phyloP scores from a whole-genome alignment of 2,113 vertebrate species.

The Pithys albifrons region DNA sequence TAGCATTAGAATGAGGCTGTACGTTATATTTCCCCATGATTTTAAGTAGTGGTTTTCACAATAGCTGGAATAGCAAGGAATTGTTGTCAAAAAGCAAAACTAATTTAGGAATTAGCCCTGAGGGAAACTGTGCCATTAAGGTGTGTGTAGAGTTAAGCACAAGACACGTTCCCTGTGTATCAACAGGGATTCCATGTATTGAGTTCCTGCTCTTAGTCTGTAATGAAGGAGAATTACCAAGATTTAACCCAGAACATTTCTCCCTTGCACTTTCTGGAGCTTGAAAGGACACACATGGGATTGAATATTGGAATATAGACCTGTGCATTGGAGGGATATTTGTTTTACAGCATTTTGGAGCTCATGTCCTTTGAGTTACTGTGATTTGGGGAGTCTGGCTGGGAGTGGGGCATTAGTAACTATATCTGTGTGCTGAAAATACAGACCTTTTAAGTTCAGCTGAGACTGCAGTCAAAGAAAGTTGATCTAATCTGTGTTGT shows the following conservation, averaged over 20 bases:
- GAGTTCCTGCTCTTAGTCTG: not conserved
- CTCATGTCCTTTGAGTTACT: not conserved
- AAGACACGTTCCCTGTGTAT: not conserved
- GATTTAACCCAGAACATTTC: not conserved
- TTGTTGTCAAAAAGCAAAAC: slow-evolving; percentile 41
- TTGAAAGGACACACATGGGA: accelerated
- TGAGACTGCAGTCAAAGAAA: not conserved
- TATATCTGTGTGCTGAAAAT: not conserved
- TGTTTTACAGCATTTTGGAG: not conserved
- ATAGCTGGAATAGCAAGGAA: slow-evolving; percentile 4
- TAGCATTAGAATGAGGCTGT: not conserved
- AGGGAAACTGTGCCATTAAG: slow-evolving; percentile 36
- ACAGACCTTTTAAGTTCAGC: not conserved
- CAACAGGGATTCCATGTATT: not conserved
- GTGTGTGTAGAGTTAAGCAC: not conserved
- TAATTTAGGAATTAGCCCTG: not conserved
- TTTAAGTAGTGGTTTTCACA: not conserved
- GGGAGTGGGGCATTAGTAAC: not conserved
- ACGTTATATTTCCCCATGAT: not conserved
- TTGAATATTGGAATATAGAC: not conserved
- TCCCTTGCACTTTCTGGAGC: not conserved
- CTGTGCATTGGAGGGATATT: not conserved
- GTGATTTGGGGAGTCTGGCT: not conserved
- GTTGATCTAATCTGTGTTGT: not conserved
- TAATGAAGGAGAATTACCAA: not conserved